phyloP scores from a whole-genome alignment of 2,888 invertebrate species.

The Portevinia maculata region DNA sequence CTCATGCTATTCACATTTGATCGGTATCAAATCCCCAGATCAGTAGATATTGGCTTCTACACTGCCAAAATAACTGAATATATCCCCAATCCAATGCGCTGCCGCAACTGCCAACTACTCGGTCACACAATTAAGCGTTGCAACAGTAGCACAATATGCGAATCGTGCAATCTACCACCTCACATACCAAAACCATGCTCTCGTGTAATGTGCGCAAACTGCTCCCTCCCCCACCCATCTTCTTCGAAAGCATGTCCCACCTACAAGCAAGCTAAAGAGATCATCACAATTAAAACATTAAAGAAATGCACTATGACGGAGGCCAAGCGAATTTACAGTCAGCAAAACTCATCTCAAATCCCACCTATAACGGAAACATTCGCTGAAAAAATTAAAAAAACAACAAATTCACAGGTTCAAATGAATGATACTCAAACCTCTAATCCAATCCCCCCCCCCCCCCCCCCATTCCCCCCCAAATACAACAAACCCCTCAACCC shows the following conservation, averaged over 20 bases:
- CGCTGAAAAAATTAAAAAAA: no score
- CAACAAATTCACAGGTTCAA: no score
- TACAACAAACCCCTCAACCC: no score
- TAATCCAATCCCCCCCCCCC: no score
- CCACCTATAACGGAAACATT: no score
- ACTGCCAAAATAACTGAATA: no score
- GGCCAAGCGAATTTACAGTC: neutral
- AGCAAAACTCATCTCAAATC: neutral
- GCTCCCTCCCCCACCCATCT: conserved; percentile 9
- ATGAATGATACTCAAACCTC: no score
- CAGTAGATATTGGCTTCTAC: no score
- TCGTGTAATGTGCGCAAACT: conserved; percentile 3
- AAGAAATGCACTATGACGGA: conserved; percentile 13
- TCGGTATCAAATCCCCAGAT: neutral
- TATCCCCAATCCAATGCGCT: no score
- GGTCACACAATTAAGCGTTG: no score
- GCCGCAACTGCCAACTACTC: no score
- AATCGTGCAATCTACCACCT: neutral
- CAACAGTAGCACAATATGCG: neutral
- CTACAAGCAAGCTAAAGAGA: neutral
- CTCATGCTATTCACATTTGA: conserved; percentile 17
- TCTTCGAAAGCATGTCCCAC: conserved; percentile 2
- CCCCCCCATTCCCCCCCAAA: no score
- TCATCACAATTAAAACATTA: neutral
- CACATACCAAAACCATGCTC: conserved; percentile 7